Base-by-base conservation (phyloP, 64 coral and sea anemone species). In the Stichodactyla helianthus region DNA sequence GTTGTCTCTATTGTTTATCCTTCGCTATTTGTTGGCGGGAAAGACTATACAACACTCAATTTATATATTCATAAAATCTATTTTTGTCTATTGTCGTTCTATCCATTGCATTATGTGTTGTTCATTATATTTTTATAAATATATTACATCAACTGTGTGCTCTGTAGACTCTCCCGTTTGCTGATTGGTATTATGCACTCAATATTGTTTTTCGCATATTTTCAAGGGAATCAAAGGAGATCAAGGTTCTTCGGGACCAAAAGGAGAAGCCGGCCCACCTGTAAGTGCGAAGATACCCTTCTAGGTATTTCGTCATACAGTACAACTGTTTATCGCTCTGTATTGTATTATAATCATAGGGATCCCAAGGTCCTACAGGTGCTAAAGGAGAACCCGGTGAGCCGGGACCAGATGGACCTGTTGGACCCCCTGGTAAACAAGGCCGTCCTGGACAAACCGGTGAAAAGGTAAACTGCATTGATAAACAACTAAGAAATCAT, bases 161-260 rank as follows among this genome's bases (percentile, higher is more conserved):
- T 44, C 35, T 44, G 35, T 44, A 44, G 35, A 44, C 35, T 44
- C 31, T 35, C 35, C 35, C 35, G 35, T 44, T 44, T 44, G 9
- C 9, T 25, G 20, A 71, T 25, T 71, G 10, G n/a, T 20, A 23
- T 71, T 11, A 23, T 63, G 13, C 6, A 23, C 65, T 71, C 10
- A 25, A 71, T 71, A 6, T 71, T 26, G n/a, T 23, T 71, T 23
- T 20, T 63, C 16, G 6, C 1, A n/a, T 74, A 12, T 74, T 35
- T 74, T n/a, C 25, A 74, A 74, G 68, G 68, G 68, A 74, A 23
- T 74, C 8, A 74, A 74, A 74, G 68, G 68, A 12, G 68, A 74
- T 8, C 10, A 74, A 74, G 68, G 68, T 74, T 23, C 68, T 74
- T 0, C 6, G 22, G 78, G 78, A 20, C 18, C 35, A 81, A 81